phyloP scores from a whole-genome alignment of 2,797 vertebrate genomes.

The Peromyscus nudipes region DNA sequence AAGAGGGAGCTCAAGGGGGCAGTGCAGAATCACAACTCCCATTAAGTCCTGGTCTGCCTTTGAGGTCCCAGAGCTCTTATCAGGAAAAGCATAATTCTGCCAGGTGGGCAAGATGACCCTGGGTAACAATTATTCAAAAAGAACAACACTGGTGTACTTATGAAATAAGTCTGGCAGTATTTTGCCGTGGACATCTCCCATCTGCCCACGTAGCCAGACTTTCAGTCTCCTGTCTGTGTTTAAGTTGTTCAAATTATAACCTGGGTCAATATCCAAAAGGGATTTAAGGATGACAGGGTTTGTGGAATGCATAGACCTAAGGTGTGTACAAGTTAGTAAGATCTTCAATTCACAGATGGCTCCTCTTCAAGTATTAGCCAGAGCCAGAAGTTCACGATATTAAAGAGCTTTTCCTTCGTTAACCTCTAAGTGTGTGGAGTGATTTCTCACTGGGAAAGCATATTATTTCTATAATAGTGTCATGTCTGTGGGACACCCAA shows the following conservation, averaged over 20 bases:
- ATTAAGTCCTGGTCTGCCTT: no score
- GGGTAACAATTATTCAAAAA: background rate
- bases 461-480: background rate
- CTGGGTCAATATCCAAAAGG: background rate
- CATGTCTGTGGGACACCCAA: accelerated
- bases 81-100: background rate
- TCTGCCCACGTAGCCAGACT: background rate
- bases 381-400: background rate
- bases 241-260: background rate
- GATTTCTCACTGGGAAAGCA: background rate
- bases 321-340: background rate
- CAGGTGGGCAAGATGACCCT: background rate
- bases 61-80: background rate
- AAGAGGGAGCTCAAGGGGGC: background rate
- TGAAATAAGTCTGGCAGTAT: background rate
- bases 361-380: background rate
- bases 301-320: no score
- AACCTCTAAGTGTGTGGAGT: background rate
- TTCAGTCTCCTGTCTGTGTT: background rate
- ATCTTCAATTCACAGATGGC: background rate
- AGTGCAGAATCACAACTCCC: background rate
- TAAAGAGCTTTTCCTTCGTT: background rate
- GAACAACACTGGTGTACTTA: background rate
- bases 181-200: background rate
- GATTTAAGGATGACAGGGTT: background rate